These are phyloP conservation scores for Apocrypta bakeri DNA, from an alignment of 1,140 invertebrate genomes.

Conservation along the genomic window DNA sequence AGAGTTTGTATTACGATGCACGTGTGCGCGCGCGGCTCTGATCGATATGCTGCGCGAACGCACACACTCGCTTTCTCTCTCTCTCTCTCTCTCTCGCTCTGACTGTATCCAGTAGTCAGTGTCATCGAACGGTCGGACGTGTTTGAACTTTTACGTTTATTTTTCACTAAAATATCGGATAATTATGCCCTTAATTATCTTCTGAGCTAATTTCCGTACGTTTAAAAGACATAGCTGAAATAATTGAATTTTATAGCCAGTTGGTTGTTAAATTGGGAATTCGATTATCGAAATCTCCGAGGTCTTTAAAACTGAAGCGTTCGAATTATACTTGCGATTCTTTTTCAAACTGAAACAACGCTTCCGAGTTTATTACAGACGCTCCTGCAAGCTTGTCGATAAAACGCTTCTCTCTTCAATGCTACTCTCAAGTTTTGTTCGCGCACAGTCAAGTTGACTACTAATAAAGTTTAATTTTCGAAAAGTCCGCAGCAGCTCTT, in stretches of 20 bases:
- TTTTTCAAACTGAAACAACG: neutral
- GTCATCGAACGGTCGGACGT: neutral
- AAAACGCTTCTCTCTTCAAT: neutral
- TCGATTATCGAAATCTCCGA: too few species aligned
- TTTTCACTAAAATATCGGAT: too few species aligned
- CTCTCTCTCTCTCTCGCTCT: too few species aligned
- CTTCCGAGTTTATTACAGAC: neutral
- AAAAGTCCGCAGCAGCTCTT: neutral
- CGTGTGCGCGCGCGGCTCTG: neutral
- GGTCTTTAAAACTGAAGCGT: neutral
- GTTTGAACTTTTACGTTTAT: neutral
- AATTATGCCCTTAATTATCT: too few species aligned
- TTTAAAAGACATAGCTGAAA: too few species aligned
- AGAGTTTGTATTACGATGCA: constrained; percentile 19
- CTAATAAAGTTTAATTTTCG: constrained; percentile 10
- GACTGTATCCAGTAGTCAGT: neutral
- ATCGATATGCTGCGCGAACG: neutral
- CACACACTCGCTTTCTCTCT: neutral
- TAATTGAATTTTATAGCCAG: neutral
- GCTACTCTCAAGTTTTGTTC: neutral
- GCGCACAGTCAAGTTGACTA: neutral
- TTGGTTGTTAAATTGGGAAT: neutral
- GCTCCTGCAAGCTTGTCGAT: neutral
- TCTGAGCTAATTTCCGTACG: too few species aligned
- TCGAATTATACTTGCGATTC: neutral